Evolutionary conservation across 2,113 vertebrate genomes (phyloP), one percentile per base, ranked within the genome.

Genomic region (Ancistrus triradiatus): DNA sequence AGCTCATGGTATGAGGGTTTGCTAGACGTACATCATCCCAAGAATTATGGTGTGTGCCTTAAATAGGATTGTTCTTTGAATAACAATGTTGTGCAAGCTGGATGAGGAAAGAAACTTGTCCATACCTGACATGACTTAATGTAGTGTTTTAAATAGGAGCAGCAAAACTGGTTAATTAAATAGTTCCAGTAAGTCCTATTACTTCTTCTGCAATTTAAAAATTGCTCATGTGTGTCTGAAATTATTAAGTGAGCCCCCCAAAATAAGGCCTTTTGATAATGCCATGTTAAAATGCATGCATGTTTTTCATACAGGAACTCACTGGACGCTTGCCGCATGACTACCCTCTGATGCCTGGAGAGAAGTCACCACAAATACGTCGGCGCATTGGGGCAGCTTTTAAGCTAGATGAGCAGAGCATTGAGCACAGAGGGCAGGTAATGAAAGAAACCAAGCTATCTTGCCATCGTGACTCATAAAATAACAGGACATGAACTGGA

Each of bases 251-350:
- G n/a, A n/a, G n/a, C n/a, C n/a, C n/a, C n/a, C n/a, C n/a, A n/a
- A n/a, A n/a, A n/a, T n/a, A n/a, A n/a, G n/a, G n/a, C n/a, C n/a
- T n/a, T n/a, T n/a, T n/a, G n/a, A n/a, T n/a, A n/a, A n/a, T n/a
- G n/a, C n/a, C n/a, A n/a, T n/a, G n/a, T n/a, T n/a, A n/a, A n/a
- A n/a, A n/a, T n/a, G n/a, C n/a, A n/a, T n/a, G n/a, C n/a, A n/a
- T n/a, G n/a, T n/a, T n/a, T n/a, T n/a, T n/a, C n/a, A 44, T 35
- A 17, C 61, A 97, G 95, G 94, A 95, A 84, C 70, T 97, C 81
- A 95, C 91, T 0, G 93, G 95, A 35, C 64, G 50, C 1, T 71
- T 97, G 53, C 85, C 95, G 2, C 57, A 58, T 0, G 94, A 96
- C 74, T 97, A 91, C 63, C 95, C 93, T 4, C 80, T 95, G 18